Conservation (phyloP, 2,797 vertebrate genomes). For the Remorina albescens region DNA sequence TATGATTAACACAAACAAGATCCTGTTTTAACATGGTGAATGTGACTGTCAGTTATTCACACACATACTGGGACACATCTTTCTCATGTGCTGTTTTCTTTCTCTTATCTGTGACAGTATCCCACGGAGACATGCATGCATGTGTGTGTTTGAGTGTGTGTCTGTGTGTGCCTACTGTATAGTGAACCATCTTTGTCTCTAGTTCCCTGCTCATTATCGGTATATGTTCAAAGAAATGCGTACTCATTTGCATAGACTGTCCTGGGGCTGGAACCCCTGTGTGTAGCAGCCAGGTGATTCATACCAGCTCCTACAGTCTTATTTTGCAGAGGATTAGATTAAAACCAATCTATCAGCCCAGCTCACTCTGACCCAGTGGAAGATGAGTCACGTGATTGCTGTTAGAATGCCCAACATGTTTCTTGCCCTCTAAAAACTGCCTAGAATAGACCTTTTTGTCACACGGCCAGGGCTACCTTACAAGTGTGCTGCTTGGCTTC, state of each 20-base stretch:
- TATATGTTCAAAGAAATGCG: slow-evolving; percentile 77
- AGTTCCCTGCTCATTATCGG: slow-evolving; percentile 75
- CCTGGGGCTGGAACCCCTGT: slow-evolving; percentile 55
- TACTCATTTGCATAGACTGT: slow-evolving; percentile 80
- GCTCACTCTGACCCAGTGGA: slow-evolving; percentile 61
- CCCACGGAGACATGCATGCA: slow-evolving; percentile 36
- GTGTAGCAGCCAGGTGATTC: slow-evolving; percentile 78
- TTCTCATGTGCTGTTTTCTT: slow-evolving; percentile 33
- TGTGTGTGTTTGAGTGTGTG: slow-evolving; percentile 17
- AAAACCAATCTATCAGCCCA: slow-evolving; percentile 79
- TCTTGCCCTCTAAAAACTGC: slow-evolving; percentile 19
- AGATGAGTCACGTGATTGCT: slow-evolving; percentile 45
- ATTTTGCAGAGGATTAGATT: slow-evolving; percentile 77
- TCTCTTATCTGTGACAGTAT: slow-evolving; percentile 48
- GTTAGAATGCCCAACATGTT: slow-evolving; percentile 36
- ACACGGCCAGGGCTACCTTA: slow-evolving; percentile 46
- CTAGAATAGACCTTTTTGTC: slow-evolving; percentile 32
- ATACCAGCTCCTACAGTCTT: slow-evolving; percentile 66
- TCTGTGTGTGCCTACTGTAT: slow-evolving; percentile 15
- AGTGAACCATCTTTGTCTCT: slow-evolving; percentile 68
- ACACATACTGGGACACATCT: slow-evolving; percentile 33
- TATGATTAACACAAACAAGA: slow-evolving; percentile 32
- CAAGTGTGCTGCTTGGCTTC: slow-evolving; percentile 9
- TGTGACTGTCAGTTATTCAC: slow-evolving; percentile 32
- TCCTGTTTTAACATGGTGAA: slow-evolving; percentile 44